Percentiles rank a stretch among this genome's conserved stretches.
Conservation (phyloP, 2,888 invertebrate genomes). For the Anaspis maculata region DNA sequence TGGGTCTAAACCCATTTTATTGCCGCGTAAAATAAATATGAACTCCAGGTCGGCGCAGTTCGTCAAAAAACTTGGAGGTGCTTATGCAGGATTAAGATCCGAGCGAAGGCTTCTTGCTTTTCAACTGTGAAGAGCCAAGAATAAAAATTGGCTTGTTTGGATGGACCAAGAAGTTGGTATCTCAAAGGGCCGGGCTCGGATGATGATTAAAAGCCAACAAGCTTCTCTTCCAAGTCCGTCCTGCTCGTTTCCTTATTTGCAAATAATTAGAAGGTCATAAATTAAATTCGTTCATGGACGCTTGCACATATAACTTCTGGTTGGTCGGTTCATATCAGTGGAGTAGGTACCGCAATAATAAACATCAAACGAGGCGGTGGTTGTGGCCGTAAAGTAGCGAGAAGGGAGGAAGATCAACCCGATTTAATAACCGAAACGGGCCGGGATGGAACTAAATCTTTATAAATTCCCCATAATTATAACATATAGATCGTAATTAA, state of each 20-base stretch:
- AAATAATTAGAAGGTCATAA: conserved; percentile 30
- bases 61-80: too few relatives aligned
- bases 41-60: too few relatives aligned
- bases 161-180: too few relatives aligned
- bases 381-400: conserved; percentile 8
- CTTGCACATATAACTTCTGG: conserved; percentile 18
- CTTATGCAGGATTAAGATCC: too few relatives aligned
- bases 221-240: too few relatives aligned
- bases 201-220: too few relatives aligned
- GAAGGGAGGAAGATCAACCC: conserved; percentile 24
- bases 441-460: conserved; percentile 35
- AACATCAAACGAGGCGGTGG: conserved; percentile 28
- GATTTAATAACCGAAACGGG: conserved; percentile 35
- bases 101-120: too few relatives aligned
- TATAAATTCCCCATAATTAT: conserved; percentile 41
- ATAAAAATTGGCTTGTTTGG: too few relatives aligned
- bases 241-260: conserved; percentile 27
- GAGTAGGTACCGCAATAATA: conserved; percentile 32
- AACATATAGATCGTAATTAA: conserved; percentile 42
- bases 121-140: too few relatives aligned
- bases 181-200: too few relatives aligned
- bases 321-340: conserved; percentile 24
- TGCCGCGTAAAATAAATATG: not conserved
- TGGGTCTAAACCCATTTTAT: conserved; percentile 9
- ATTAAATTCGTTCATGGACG: conserved; percentile 22